A percentile compares a stretch with the other conserved stretches of the same genome.
These are phyloP conservation scores for Dasyurus viverrinus DNA, from an alignment of 2,113 vertebrate species.

Conservation along the genomic window DNA sequence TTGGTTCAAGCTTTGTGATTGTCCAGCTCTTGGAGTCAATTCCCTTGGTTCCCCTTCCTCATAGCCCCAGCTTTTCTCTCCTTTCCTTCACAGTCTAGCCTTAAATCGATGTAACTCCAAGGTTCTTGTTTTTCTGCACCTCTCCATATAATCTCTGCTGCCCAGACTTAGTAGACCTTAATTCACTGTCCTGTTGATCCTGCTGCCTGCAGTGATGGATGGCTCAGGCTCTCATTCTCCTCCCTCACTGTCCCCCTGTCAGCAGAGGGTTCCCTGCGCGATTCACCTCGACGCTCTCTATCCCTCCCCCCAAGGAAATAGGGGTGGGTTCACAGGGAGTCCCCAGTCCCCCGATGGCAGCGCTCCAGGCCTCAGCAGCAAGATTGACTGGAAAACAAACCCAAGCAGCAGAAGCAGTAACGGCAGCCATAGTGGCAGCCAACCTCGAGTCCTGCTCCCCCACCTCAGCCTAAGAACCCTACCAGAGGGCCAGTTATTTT, in stretches of 20 bases:
- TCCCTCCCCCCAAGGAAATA: slow-evolving; percentile 9
- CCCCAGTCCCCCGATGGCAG: slow-evolving; percentile 53
- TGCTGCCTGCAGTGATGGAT: slow-evolving; percentile 56
- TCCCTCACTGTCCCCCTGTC: slow-evolving; percentile 66
- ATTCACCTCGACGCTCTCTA: slow-evolving; percentile 29
- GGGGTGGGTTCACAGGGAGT: slow-evolving; percentile 58
- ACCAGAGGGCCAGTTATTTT: slow-evolving; percentile 61
- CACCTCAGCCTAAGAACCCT: slow-evolving; percentile 54
- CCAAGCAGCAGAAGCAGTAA: slow-evolving; percentile 9
- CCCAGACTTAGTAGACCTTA: not conserved
- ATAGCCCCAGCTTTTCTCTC: not conserved
- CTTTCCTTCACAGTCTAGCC: not conserved
- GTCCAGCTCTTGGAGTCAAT: not conserved
- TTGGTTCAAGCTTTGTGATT: not conserved
- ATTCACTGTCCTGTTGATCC: slow-evolving; percentile 72
- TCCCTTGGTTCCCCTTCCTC: not conserved
- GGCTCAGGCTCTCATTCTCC: slow-evolving; percentile 64
- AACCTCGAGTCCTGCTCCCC: slow-evolving; percentile 62
- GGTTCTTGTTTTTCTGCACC: not conserved
- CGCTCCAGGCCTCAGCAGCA: slow-evolving; percentile 62
- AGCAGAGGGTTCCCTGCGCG: slow-evolving; percentile 55
- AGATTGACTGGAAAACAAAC: slow-evolving; percentile 35
- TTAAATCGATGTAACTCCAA: not conserved
- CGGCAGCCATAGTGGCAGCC: slow-evolving; percentile 29
- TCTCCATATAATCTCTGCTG: not conserved